These are phyloP conservation scores for Aphodius sticticus DNA, from an alignment of 2,888 invertebrate species.

Conservation along the genomic window DNA sequence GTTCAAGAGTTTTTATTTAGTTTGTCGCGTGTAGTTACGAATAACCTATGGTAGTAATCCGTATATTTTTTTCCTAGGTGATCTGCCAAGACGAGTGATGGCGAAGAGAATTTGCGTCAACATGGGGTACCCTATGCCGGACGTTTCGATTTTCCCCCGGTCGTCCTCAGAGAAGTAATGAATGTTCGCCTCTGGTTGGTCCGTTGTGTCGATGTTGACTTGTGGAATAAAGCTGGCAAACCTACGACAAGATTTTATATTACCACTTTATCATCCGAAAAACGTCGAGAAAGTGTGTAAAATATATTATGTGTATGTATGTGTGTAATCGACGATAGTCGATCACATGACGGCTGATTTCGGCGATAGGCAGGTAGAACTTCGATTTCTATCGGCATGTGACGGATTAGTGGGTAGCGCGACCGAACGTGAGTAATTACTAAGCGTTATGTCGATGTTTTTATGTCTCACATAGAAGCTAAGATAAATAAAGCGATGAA, in stretches of 20 bases:
- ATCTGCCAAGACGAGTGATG: constrained; percentile 58
- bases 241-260: not conserved
- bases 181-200: constrained; percentile 31
- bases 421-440: not conserved
- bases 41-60: constrained; percentile 27
- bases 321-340: not conserved
- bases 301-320: not conserved
- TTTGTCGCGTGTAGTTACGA: not conserved
- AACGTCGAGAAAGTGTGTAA: not conserved
- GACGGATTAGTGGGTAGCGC: not conserved
- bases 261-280: not conserved
- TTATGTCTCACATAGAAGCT: not conserved
- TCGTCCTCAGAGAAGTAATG: constrained; percentile 28
- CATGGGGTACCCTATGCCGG: constrained; percentile 57
- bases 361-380: not conserved
- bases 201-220: constrained; percentile 25
- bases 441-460: not conserved
- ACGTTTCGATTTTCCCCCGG: constrained; percentile 49
- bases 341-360: not conserved
- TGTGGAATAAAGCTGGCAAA: not conserved
- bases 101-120: constrained; percentile 58
- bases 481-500: not conserved
- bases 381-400: not conserved
- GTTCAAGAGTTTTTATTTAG: constrained; percentile 13
- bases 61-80: constrained; percentile 58